phyloP scores from a whole-genome alignment of 2,797 vertebrate species.

The Argentina silus region DNA sequence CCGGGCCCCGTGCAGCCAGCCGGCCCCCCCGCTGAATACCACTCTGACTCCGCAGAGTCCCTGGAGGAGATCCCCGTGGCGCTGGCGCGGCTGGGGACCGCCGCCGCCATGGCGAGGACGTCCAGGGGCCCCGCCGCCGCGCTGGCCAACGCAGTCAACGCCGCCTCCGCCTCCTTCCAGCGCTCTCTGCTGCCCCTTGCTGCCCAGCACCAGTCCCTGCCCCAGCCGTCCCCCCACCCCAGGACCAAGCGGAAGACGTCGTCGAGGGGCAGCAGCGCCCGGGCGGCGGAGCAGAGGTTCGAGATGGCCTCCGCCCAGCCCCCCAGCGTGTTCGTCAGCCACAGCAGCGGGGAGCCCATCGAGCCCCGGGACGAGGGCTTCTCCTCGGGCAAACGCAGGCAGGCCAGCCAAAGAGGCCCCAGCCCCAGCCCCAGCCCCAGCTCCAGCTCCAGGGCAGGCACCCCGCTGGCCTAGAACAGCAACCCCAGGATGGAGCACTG shows the following conservation, averaged over 20 bases:
- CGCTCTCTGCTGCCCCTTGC: constrained; percentile 37
- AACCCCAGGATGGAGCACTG: not conserved
- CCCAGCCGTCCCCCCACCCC: constrained; percentile 60
- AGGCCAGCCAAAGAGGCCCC: constrained; percentile 55
- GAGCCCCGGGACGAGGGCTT: not conserved
- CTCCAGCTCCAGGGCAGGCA: constrained; percentile 30
- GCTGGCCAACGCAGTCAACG: not conserved
- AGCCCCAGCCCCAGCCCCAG: too few relatives aligned
- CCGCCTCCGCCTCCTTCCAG: constrained; percentile 14
- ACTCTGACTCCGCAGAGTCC: constrained; percentile 88
- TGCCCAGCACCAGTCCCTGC: constrained; percentile 43
- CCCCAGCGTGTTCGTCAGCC: constrained; percentile 82
- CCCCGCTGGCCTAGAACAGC: constrained; percentile 29
- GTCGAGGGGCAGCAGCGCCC: constrained; percentile 28
- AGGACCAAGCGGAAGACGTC: constrained; percentile 72
- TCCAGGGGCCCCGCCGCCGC: constrained; percentile 11
- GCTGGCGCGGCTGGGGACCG: constrained; percentile 84
- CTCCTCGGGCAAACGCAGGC: constrained; percentile 56
- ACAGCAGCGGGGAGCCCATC: constrained; percentile 76
- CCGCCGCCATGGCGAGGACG: constrained; percentile 43
- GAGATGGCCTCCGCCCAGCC: constrained; percentile 73
- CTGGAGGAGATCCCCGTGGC: constrained; percentile 91
- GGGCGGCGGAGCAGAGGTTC: constrained; percentile 58
- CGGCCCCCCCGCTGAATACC: constrained; percentile 82
- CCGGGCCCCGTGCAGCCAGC: constrained; percentile 68